Evolutionary conservation across 2,888 invertebrate species (phyloP).

Genomic region (Megalurothrips usitatus): DNA sequence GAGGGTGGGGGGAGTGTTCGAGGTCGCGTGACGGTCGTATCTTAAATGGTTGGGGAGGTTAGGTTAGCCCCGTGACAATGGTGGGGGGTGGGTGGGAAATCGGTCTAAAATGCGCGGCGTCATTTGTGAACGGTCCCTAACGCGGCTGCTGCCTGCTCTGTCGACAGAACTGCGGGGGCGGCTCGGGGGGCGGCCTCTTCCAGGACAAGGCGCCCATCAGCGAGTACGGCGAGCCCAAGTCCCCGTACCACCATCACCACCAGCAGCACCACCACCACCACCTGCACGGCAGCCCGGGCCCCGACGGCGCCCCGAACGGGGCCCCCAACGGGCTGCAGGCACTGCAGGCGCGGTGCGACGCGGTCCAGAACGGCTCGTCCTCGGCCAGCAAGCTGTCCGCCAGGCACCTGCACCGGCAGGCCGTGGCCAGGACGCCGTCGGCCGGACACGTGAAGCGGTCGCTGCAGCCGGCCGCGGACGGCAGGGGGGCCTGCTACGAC

Average conservation of each 20-base stretch:
- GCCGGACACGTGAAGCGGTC: background rate
- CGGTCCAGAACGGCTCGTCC: background rate
- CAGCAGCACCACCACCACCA: too few relatives aligned
- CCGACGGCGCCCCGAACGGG: background rate
- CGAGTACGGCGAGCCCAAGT: background rate
- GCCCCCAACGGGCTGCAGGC: background rate
- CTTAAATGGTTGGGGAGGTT: too few relatives aligned
- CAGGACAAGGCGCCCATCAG: background rate
- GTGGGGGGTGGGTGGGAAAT: too few relatives aligned
- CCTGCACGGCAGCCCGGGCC: too few relatives aligned
- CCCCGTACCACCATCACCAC: background rate
- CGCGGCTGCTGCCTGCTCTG: background rate
- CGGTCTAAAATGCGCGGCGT: too few relatives aligned
- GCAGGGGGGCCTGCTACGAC: slow-evolving; percentile 50
- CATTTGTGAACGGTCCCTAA: too few relatives aligned
- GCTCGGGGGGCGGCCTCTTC: background rate
- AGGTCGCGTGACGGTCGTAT: too few relatives aligned
- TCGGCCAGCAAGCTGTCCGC: background rate
- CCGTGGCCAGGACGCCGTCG: background rate
- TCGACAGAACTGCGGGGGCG: background rate
- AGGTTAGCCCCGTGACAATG: too few relatives aligned
- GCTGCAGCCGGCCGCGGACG: background rate
- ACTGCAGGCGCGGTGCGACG: background rate
- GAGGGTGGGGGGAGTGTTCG: too few relatives aligned
- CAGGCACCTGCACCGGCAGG: background rate